Evolutionary conservation across 1,140 invertebrate species (phyloP).

Genomic region (Heliothis subflexa): DNA sequence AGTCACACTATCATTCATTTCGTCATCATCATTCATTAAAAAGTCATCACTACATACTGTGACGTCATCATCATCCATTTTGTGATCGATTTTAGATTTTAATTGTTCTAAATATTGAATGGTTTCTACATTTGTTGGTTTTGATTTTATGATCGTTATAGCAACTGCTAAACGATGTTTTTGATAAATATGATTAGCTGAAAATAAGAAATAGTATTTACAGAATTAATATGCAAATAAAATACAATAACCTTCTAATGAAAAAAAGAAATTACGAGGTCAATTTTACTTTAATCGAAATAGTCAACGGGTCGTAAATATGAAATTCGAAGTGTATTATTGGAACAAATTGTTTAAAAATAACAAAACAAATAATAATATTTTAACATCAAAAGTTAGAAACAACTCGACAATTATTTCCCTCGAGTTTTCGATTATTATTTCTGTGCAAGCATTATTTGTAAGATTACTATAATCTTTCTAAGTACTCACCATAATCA

Average conservation of each 20-base stretch:
- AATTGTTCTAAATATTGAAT: conserved; percentile 59
- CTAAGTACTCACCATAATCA: conserved; percentile 59
- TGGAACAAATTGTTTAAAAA: too few relatives aligned
- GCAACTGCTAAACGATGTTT: conserved; percentile 64
- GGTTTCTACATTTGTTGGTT: conserved; percentile 57
- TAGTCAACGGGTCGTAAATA: too few relatives aligned
- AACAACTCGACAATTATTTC: too few relatives aligned
- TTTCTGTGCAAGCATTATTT: too few relatives aligned
- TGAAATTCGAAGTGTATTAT: too few relatives aligned
- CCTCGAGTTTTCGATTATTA: too few relatives aligned
- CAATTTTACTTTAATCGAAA: too few relatives aligned
- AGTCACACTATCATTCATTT: conserved; percentile 53
- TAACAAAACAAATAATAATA: too few relatives aligned
- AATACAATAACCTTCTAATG: not conserved
- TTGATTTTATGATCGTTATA: conserved; percentile 62
- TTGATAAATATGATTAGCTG: conserved; percentile 61
- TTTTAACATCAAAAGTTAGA: too few relatives aligned
- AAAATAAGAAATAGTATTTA: conserved; percentile 6
- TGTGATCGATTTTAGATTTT: conserved; percentile 57
- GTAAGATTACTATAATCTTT: too few relatives aligned
- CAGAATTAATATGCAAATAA: conserved; percentile 23
- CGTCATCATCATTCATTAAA: conserved; percentile 53
- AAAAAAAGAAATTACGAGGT: too few relatives aligned
- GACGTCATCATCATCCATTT: conserved; percentile 48
- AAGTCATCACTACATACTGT: conserved; percentile 67